Base-by-base conservation (phyloP, 1,140 invertebrate genomes). In the Cydia fagiglandana region DNA sequence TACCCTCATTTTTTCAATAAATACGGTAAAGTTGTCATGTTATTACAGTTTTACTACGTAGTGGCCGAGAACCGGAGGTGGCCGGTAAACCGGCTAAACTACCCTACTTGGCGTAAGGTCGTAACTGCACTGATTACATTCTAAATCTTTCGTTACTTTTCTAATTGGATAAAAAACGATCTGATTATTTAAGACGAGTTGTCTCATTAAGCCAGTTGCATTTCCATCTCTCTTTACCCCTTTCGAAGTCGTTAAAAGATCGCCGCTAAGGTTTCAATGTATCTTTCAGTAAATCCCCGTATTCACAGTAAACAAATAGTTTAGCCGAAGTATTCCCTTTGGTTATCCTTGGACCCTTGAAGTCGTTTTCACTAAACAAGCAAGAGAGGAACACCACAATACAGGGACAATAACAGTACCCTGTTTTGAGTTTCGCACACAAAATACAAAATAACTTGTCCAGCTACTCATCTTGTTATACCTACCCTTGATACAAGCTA, bases 341-440 rank as follows among this genome's bases (percentile, higher is more conserved):
- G 30, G 66, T 70, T 70, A 70, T 70, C 66, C 66, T 38, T 70
- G 64, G 30, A 38, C 64, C 64, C 64, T 68, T 68, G 30, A 68
- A 68, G 64, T 68, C 64, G 38, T 70, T 70, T 61, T 70, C 66
- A 70, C 66, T 70, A 70, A 70, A 70, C 66, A 70, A 70, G n/a
- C 66, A 61, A 15, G 9, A 61, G 20, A 61, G 53, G 7, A 17
- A 24, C n/a, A 24, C 9, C 56, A 61, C 20, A 61, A 17, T 61
- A 24, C 24, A 24, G 7, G 20, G 9, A 61, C 20, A 10, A 24
- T 24, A 7, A 61, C 20, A 61, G 56, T 61, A 61, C 17, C 4
- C 56, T 61, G 7, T 24, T 47, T 15, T 47, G 45, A 47, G 7
- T 15, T 47, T 15, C 3, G 45, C 45, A 47, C 38, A 10, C 38